These are phyloP conservation scores for Laupala kohalensis DNA, from an alignment of 1,140 invertebrate genomes.

Conservation along the genomic window DNA sequence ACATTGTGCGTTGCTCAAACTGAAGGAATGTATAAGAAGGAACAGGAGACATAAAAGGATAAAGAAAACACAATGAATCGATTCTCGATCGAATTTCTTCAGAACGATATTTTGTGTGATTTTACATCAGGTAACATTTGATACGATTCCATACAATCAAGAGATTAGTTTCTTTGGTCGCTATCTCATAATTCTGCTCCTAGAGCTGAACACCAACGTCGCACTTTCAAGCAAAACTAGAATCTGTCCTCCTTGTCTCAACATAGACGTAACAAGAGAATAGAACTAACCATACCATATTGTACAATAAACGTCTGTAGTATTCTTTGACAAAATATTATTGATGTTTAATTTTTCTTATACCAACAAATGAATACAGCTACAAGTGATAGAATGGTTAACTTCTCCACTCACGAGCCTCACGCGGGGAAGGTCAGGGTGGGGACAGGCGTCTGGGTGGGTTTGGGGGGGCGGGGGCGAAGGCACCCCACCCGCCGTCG, in stretches of 20 bases:
- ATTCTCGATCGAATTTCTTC: constrained; percentile 1
- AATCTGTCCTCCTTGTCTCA: constrained; percentile 1
- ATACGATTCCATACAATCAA: not conserved
- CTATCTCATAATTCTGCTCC: not conserved
- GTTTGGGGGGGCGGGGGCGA: not conserved
- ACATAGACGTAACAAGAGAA: constrained; percentile 6
- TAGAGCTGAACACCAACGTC: not conserved
- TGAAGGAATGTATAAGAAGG: no score
- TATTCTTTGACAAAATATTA: constrained; percentile 12
- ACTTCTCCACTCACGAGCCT: not conserved
- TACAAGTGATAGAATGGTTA: constrained; percentile 3
- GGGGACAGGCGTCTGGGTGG: not conserved
- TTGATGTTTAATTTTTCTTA: not conserved
- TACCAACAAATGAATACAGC: not conserved
- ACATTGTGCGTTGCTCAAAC: no score
- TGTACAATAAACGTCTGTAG: constrained; percentile 4
- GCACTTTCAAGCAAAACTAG: constrained; percentile 9
- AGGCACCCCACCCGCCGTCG: not conserved
- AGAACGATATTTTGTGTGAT: constrained; percentile 4
- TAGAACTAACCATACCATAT: not conserved
- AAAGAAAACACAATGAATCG: not conserved
- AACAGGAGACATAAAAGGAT: not conserved
- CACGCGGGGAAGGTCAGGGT: not conserved
- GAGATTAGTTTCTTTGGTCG: constrained; percentile 3
- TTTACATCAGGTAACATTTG: constrained; percentile 11